Evolutionary conservation across 2,888 invertebrate species (phyloP), one percentile per base, ranked within the genome.

Genomic region (Leptinotarsa juncta): DNA sequence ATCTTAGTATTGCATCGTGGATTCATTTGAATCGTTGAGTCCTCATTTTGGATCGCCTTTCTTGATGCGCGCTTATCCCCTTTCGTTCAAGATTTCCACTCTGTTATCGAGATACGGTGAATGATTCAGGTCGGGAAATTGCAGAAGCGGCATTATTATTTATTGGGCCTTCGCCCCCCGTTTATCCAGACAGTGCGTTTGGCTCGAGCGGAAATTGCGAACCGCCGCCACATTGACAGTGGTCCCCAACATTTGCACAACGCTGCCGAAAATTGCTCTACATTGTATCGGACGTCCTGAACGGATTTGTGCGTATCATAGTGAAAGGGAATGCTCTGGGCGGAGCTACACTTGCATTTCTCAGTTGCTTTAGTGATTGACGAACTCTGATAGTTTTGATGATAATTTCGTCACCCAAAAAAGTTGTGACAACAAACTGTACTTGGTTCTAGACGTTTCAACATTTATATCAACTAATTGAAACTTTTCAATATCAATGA

Each of bases 101-200:
- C 57, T 51, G 73, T 74, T 76, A 79, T 75, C 73, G 75, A 82
- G 81, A 82, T 83, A 83, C 83, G 77, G 80, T 77, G 80, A 79
- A 81, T 83, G 83, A 85, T 84, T 85, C 83, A 83, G 80, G 80
- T 78, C 81, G 82, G 83, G 84, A 85, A 84, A 85, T 84, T 84
- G 83, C 83, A 80, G 78, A 65, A 82, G 82, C 77, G 78, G 75
- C 77, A 76, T 78, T 81, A 82, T 83, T 84, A 83, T 83, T 84
- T 84, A 84, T 83, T 81, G 82, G 77, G 67, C 51, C 66, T 75
- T 68, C 48, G 75, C 65, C 65, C 66, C 42, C 65, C 48, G 48
- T 66, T 69, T 69, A 69, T 55, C 70, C 79, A 76, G 75, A 79
- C 77, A 77, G 77, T 78, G 78, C 78, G 78, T 81, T 77, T 78